A percentile compares a stretch with the other conserved stretches of the same genome.
phyloP scores from a whole-genome alignment of 2,888 invertebrate genomes.

The Drosophila vallismaia region DNA sequence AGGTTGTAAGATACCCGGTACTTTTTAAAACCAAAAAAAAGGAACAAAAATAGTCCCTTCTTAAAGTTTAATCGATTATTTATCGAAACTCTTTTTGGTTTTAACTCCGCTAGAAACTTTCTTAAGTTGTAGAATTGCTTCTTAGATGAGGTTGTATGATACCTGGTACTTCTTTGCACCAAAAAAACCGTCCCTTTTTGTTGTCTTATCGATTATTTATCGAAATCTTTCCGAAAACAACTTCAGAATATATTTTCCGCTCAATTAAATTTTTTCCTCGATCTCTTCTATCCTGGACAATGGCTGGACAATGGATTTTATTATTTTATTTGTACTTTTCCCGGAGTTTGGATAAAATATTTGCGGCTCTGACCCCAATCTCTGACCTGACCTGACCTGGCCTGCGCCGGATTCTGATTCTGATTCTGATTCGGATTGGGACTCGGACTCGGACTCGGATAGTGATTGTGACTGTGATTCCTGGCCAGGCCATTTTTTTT shows the following conservation, averaged over 20 bases:
- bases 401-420: slow-evolving; percentile 34
- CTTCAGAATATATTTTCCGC: slow-evolving; percentile 59
- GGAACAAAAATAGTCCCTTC: too few relatives aligned
- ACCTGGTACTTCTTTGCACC: too few relatives aligned
- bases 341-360: slow-evolving; percentile 43
- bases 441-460: slow-evolving; percentile 27
- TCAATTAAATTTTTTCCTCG: slow-evolving; percentile 62
- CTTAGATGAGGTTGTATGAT: too few relatives aligned
- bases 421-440: slow-evolving; percentile 3
- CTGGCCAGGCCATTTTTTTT: slow-evolving; percentile 6
- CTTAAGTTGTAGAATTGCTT: too few relatives aligned
- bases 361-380: slow-evolving; percentile 52
- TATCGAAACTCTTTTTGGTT: too few relatives aligned
- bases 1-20: too few relatives aligned
- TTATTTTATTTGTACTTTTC: slow-evolving; percentile 1
- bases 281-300: slow-evolving; percentile 1
- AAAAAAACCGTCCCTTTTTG: too few relatives aligned
- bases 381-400: slow-evolving; percentile 44
- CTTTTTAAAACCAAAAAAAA: too few relatives aligned
- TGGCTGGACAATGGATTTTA: slow-evolving; percentile 4
- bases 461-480: slow-evolving; percentile 22
- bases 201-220: too few relatives aligned
- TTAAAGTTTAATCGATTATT: too few relatives aligned
- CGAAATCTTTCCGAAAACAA: too few relatives aligned
- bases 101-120: too few relatives aligned